phyloP scores from a whole-genome alignment of 2,113 vertebrate genomes.

The Asarcornis scutulata region DNA sequence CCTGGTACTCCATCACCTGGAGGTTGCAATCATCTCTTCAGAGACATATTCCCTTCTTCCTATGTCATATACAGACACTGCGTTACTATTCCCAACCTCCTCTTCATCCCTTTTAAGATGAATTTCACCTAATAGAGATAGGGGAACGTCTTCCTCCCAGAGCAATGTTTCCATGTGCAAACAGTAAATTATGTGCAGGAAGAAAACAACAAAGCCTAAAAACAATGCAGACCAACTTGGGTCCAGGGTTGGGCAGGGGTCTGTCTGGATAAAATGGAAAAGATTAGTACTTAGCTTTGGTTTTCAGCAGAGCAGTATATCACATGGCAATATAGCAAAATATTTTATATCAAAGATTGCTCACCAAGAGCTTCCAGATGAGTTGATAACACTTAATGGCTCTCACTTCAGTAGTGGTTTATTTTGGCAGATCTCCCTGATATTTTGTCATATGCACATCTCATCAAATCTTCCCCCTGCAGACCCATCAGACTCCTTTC shows the following conservation, averaged over 20 bases:
- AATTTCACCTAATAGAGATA: neutral
- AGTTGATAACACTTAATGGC: conserved; percentile 48
- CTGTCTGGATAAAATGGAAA: neutral
- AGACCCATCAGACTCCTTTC: conserved; percentile 29
- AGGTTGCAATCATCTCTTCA: neutral
- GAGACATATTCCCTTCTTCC: neutral
- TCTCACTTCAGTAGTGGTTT: conserved; percentile 21
- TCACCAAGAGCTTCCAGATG: conserved; percentile 59
- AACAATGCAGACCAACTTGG: neutral
- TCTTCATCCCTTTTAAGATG: neutral
- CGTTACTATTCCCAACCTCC: neutral
- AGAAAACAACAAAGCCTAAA: neutral
- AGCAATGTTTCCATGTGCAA: neutral
- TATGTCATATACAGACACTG: no score
- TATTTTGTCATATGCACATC: conserved; percentile 26
- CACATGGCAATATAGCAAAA: neutral
- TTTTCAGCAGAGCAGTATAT: conserved; percentile 21
- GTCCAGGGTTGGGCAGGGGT: neutral
- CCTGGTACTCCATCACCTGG: neutral
- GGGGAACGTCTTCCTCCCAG: neutral
- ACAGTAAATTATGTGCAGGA: neutral
- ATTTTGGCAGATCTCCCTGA: conserved; percentile 29
- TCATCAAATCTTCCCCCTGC: conserved; percentile 50
- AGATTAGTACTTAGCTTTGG: neutral
- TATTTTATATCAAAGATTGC: conserved; percentile 32